These are phyloP conservation scores for Stenotaenia linearis DNA, from an alignment of 2,888 invertebrate genomes.

Conservation along the genomic window DNA sequence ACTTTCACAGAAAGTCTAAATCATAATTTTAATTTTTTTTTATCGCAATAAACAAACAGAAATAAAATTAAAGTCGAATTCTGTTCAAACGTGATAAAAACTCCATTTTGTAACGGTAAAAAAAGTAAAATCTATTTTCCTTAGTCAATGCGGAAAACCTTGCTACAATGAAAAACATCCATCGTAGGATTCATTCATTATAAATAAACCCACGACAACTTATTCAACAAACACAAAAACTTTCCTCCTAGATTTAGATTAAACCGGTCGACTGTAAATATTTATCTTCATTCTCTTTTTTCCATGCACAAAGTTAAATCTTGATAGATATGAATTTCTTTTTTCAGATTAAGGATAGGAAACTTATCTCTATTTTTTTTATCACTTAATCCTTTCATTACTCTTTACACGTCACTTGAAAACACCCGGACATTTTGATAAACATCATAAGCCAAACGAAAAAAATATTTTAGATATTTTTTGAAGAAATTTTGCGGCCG, in stretches of 20 bases:
- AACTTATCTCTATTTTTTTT: neutral
- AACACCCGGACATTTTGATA: neutral
- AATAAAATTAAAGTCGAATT: neutral
- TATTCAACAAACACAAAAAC: neutral
- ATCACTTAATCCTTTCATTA: neutral
- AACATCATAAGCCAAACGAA: neutral
- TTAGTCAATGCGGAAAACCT: neutral
- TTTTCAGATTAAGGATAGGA: neutral
- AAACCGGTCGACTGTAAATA: neutral
- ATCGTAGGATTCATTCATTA: neutral
- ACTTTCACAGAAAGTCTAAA: too few relatives aligned
- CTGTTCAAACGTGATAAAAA: neutral
- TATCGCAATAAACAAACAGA: too few relatives aligned
- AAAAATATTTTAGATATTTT: neutral
- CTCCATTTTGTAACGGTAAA: neutral
- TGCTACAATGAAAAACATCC: neutral
- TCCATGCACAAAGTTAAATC: neutral
- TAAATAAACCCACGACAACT: constrained; percentile 13
- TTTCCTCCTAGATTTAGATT: neutral
- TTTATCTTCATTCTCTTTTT: neutral
- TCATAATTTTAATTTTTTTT: too few relatives aligned
- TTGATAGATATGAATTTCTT: neutral
- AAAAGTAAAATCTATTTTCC: neutral
- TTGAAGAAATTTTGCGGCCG: neutral
- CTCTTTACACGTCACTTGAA: too few relatives aligned